Evolutionary conservation across 2,888 invertebrate genomes (phyloP), one percentile per base, ranked within the genome.

Genomic region (Scaptomyza flava): DNA sequence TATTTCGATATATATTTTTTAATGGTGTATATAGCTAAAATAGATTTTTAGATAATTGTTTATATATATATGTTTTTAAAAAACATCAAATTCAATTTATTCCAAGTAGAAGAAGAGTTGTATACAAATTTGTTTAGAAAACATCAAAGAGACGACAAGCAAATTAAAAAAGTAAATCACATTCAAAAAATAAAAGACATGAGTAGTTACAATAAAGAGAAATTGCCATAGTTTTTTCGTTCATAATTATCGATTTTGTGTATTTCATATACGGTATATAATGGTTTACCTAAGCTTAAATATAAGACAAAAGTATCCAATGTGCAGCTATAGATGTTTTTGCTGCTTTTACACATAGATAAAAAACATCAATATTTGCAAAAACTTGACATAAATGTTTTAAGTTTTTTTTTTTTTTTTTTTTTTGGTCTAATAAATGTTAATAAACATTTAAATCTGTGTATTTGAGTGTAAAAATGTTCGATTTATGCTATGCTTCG

Each of bases 1-100:
- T 69, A 63, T 52, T 53, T n/a, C 46, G 36, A 43, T 42, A 38
- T 58, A 71, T n/a, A n/a, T n/a, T 42, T 7, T 33, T 31, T 46
- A 31, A 12, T 31, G n/a, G 23, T 42, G n/a, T 51, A 33, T 46
- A 30, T 52, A 7, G 17, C 43, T 48, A 36, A 46, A 6, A 33
- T 27, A 61, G 17, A 20, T 42, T 33, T 38, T 9, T 14, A 9
- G 46, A 47, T n/a, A n/a, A n/a, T n/a, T n/a, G 12, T 47, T 11
- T 47, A 14, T 43, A 23, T 52, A 14, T 9, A 36, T 57, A 38
- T 54, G 30, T 41, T 45, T 69, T 53, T 43, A 31, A 69, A 61
- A 56, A 66, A 57, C 46, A 56, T 51, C 33, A 51, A 56, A 46
- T 47, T 61, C n/a, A 30, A 43, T 51, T 38, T 8, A 27, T 46